These are phyloP conservation scores for Drosophila crucigera DNA, from an alignment of 2,888 invertebrate species.

Conservation along the genomic window DNA sequence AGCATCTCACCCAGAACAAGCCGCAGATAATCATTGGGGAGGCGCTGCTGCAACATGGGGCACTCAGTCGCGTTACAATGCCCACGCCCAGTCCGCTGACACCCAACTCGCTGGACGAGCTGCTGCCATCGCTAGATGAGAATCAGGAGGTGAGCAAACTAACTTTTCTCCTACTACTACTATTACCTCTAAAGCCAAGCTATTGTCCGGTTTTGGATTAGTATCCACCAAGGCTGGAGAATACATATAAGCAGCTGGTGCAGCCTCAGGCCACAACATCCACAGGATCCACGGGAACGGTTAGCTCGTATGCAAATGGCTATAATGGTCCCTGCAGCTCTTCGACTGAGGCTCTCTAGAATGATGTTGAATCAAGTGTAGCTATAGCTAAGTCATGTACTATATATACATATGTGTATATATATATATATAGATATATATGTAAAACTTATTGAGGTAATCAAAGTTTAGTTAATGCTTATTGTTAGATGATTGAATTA, in stretches of 20 bases:
- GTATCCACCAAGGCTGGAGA: conserved; percentile 74
- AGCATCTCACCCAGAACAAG: conserved; percentile 86
- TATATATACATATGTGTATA: conserved; percentile 5
- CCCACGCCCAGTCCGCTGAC: conserved; percentile 91
- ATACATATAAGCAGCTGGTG: conserved; percentile 66
- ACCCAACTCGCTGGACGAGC: conserved; percentile 93
- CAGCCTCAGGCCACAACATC: conserved; percentile 58
- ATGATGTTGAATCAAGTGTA: conserved; percentile 12
- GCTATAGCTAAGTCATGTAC: conserved; percentile 27
- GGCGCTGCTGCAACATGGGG: conserved; percentile 82
- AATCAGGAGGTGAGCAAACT: conserved; percentile 88
- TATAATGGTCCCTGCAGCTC: conserved; percentile 86
- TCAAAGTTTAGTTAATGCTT: conserved; percentile 48
- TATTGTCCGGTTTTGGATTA: conserved; percentile 18
- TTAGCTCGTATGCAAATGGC: conserved; percentile 54
- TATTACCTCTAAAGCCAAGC: background rate
- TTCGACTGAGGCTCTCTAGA: conserved; percentile 86
- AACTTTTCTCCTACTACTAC: background rate
- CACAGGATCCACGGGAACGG: conserved; percentile 18
- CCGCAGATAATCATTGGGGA: conserved; percentile 86
- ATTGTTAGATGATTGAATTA: conserved; percentile 60
- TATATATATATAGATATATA: conserved; percentile 1
- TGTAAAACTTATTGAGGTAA: conserved; percentile 21
- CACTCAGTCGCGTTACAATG: conserved; percentile 78
- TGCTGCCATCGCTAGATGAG: conserved; percentile 92